Evolutionary conservation across 2,113 vertebrate genomes (phyloP).

Genomic region (Herpetotheres cachinnans): DNA sequence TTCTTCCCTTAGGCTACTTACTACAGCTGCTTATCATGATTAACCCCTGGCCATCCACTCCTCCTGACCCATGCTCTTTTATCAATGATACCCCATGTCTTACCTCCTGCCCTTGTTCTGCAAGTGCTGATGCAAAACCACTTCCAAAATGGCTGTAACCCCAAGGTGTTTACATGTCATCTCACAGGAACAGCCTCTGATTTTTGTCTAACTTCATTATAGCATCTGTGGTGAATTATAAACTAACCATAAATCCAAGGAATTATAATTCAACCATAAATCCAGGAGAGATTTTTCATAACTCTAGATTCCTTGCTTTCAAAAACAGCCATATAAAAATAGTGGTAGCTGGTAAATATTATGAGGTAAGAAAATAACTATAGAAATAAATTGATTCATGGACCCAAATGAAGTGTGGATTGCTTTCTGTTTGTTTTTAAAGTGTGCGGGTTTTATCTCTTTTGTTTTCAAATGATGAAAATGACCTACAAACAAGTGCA

Average conservation of each 20-base stretch:
- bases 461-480: background rate
- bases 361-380: background rate
- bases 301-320: background rate
- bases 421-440: background rate
- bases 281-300: background rate
- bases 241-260: background rate
- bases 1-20: background rate
- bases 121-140: background rate
- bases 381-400: background rate
- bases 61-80: background rate
- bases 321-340: background rate
- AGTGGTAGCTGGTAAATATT: background rate
- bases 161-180: background rate
- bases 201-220: background rate
- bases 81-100: background rate
- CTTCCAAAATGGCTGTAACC: background rate
- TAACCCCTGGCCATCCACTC: background rate
- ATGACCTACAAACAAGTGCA: background rate
- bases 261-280: background rate
- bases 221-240: background rate
- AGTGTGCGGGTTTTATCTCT: background rate
- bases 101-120: background rate
- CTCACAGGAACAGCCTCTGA: background rate
- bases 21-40: background rate
- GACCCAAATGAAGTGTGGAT: background rate